Base-by-base conservation (phyloP, 2,113 vertebrate species). In the Oreotragus oreotragus region DNA sequence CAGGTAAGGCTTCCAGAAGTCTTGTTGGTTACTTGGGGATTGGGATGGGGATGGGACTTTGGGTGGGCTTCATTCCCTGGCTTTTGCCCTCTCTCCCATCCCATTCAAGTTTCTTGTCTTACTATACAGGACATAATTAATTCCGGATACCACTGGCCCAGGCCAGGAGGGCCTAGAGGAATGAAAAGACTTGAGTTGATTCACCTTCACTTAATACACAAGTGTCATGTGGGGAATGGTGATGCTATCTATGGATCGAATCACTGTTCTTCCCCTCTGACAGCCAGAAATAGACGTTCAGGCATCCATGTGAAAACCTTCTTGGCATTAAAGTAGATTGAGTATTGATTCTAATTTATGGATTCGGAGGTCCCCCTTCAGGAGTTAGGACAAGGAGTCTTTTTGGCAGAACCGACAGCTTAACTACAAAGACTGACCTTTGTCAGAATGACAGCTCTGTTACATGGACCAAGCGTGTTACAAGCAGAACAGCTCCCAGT, bases 281-380 rank as follows among this genome's bases (percentile, higher is more conserved):
- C 23, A 91, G 49, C 11, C 33, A 87, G 55, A 92, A 15, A 73
- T 6, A 84, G 58, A 73, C 39, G 17, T 51, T 91, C 58, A 84
- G 27, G 58, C 36, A 80, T 53, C 49, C 33, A 57, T 23, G 84
- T 66, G 73, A 57, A 95, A 97, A 95, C 30, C 30, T 64, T 84
- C 70, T 81, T 76, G 47, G 51, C 53, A 55, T 88, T 94, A 89
- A 95, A 87, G 12, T 64, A 84, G 84, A 85, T 19, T 84, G 89
- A 97, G 16, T 85, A 85, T 84, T 81, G 83, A 79, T 96, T 60
- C 53, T 83, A 15, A 80, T 91, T 92, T 97, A 47, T 60, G 4
- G 88, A 36, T 84, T 88, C 6, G 14, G 76, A 43, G 2, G 4
- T 51, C 14, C 62, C 57, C 51, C 53, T 76, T 36, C 19, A 95